Evolutionary conservation across 2,113 vertebrate genomes (phyloP).

Genomic region (Odontesthes bonariensis): DNA sequence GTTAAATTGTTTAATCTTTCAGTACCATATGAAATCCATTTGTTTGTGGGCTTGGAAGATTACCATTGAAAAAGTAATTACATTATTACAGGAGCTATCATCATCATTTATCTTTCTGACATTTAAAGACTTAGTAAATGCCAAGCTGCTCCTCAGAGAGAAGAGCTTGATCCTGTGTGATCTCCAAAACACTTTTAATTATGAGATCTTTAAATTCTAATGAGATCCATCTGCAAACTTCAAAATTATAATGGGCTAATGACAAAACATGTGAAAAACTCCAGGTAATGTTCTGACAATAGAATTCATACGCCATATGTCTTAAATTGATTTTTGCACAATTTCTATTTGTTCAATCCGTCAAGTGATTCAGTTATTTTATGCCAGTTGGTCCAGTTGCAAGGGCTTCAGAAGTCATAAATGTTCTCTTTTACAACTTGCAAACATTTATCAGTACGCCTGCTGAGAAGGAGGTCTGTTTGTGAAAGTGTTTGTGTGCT

Average conservation of each 20-base stretch:
- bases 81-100: slow-evolving; percentile 78
- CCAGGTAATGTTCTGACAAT: slow-evolving; percentile 28
- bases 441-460: slow-evolving; percentile 67
- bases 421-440: slow-evolving; percentile 68
- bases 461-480: slow-evolving; percentile 57
- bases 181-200: slow-evolving; percentile 72
- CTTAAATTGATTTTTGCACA: slow-evolving; percentile 49
- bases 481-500: slow-evolving; percentile 25
- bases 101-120: slow-evolving; percentile 81
- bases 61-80: slow-evolving; percentile 76
- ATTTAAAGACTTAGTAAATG: slow-evolving; percentile 75
- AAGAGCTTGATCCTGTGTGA: slow-evolving; percentile 54
- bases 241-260: slow-evolving; percentile 4
- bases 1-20: slow-evolving; percentile 84
- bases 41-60: slow-evolving; percentile 79
- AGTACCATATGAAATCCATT: slow-evolving; percentile 84
- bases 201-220: slow-evolving; percentile 63
- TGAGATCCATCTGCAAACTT: slow-evolving; percentile 37
- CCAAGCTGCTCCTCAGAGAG: slow-evolving; percentile 76
- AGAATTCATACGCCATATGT: slow-evolving; percentile 4
- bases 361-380: slow-evolving; percentile 71
- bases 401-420: slow-evolving; percentile 58
- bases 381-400: slow-evolving; percentile 38
- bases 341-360: slow-evolving; percentile 52
- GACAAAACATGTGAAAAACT: slow-evolving; percentile 18